Percentiles rank a stretch among this genome's conserved stretches.
Evolutionary conservation across 1,140 invertebrate species (phyloP).

Genomic region (Macrosteles quadrilineatus): DNA sequence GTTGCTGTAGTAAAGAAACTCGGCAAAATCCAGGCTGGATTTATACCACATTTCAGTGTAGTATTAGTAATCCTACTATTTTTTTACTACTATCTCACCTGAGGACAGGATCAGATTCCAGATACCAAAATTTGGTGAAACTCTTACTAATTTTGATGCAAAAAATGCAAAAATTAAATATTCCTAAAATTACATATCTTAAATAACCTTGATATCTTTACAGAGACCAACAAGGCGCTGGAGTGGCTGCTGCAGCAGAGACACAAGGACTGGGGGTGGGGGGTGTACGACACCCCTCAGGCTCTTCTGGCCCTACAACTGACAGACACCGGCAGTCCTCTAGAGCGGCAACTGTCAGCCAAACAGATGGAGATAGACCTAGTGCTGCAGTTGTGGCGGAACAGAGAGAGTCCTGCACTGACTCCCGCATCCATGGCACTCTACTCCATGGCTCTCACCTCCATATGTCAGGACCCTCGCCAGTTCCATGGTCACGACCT

Average conservation of each 20-base stretch:
- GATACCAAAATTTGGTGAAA: too few relatives aligned
- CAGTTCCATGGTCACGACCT: conserved; percentile 81
- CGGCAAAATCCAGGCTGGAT: too few relatives aligned
- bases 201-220: too few relatives aligned
- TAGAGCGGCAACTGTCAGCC: conserved; percentile 73
- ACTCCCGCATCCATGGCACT: conserved; percentile 70
- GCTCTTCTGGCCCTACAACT: conserved; percentile 40
- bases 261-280: conserved; percentile 39
- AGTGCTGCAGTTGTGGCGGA: conserved; percentile 75
- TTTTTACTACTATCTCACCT: too few relatives aligned
- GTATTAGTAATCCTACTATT: too few relatives aligned
- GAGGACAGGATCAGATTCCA: too few relatives aligned
- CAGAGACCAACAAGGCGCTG: conserved; percentile 33
- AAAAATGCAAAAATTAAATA: too few relatives aligned
- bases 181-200: too few relatives aligned
- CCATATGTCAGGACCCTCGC: conserved; percentile 77
- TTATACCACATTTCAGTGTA: too few relatives aligned
- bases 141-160: too few relatives aligned
- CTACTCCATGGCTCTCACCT: conserved; percentile 72
- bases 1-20: too few relatives aligned
- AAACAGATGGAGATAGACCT: conserved; percentile 85
- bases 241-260: conserved; percentile 40
- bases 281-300: conserved; percentile 37
- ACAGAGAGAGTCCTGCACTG: conserved; percentile 56
- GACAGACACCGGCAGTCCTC: conserved; percentile 40